Conservation (phyloP, 2,888 invertebrate genomes). For the Corbicula japonica region DNA sequence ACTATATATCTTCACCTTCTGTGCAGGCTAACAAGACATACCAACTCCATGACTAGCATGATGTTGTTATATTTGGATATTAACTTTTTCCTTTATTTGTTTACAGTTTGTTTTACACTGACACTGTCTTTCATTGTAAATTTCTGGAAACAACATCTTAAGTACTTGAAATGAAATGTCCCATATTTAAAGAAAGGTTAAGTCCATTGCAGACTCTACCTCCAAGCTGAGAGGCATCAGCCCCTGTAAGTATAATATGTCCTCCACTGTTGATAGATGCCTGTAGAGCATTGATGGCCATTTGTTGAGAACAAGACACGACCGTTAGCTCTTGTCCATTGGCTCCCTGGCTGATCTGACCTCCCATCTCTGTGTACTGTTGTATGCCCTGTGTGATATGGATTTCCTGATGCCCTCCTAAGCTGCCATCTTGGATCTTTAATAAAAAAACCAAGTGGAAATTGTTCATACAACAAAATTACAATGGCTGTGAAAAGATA, state of each 20-base stretch:
- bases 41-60: too few species aligned
- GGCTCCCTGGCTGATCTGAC: conserved; percentile 48
- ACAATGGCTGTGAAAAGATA: too few species aligned
- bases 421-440: conserved; percentile 34
- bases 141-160: neutral
- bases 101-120: too few species aligned
- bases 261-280: conserved; percentile 92
- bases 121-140: neutral
- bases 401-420: conserved; percentile 78
- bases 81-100: too few species aligned
- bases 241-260: conserved; percentile 97
- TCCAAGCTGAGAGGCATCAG: conserved; percentile 86
- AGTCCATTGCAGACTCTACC: too few species aligned
- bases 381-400: conserved; percentile 83
- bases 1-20: too few species aligned
- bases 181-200: too few species aligned
- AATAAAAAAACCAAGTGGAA: too few species aligned
- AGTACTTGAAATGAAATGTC: too few species aligned
- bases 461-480: too few species aligned
- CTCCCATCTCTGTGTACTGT: conserved; percentile 93
- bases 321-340: conserved; percentile 89
- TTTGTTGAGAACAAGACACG: conserved; percentile 42
- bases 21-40: too few species aligned
- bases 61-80: too few species aligned
- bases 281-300: conserved; percentile 55